Conservation (phyloP, 1,140 invertebrate species). For the Temnothorax nylanderi region DNA sequence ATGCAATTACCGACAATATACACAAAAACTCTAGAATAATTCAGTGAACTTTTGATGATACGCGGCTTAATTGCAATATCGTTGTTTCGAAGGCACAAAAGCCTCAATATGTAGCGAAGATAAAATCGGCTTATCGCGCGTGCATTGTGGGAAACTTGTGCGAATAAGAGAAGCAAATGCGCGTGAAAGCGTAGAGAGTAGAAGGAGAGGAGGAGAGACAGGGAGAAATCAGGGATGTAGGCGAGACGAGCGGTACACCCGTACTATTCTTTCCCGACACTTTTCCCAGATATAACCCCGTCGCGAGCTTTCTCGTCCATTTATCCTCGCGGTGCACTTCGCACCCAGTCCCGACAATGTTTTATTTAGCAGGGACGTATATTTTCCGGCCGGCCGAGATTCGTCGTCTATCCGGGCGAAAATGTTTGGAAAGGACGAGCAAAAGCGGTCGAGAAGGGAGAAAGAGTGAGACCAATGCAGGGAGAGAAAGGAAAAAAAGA, state of each 20-base stretch:
- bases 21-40: not conserved
- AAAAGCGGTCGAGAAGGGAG: slow-evolving; percentile 9
- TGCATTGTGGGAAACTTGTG: not conserved
- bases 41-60: not conserved
- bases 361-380: slow-evolving; percentile 61
- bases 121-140: slow-evolving; percentile 29
- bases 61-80: not conserved
- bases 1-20: not conserved
- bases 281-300: slow-evolving; percentile 52
- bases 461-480: not conserved
- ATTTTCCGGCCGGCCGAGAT: slow-evolving; percentile 59
- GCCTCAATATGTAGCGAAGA: not conserved
- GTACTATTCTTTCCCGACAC: slow-evolving; percentile 54
- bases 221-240: slow-evolving; percentile 3
- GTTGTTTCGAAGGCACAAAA: not conserved
- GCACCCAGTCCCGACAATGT: slow-evolving; percentile 51
- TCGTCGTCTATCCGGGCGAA: slow-evolving; percentile 56
- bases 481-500: not conserved
- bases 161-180: not conserved
- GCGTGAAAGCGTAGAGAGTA: not conserved
- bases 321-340: slow-evolving; percentile 53
- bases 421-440: slow-evolving; percentile 50
- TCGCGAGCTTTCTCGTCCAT: slow-evolving; percentile 53
- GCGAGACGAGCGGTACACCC: slow-evolving; percentile 39
- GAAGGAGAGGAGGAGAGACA: not conserved